Conservation (phyloP, 2,797 vertebrate species). For the Hybognathus amarus region DNA sequence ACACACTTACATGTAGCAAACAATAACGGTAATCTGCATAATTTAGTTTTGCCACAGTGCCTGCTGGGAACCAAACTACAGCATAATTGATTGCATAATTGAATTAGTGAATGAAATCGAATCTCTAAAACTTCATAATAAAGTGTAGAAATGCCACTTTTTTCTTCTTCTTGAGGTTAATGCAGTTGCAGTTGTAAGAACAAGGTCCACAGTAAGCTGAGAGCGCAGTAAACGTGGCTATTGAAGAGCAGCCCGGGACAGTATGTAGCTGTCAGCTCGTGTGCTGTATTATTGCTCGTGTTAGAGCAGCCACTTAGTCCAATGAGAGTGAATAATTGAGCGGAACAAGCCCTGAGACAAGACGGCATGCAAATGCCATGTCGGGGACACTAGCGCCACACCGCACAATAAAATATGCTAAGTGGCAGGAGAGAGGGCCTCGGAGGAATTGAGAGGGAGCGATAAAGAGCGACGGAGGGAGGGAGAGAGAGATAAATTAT, state of each 20-base stretch:
- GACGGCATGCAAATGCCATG: conserved; percentile 76
- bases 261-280: conserved; percentile 71
- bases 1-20: background rate
- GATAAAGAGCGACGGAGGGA: conserved; percentile 44
- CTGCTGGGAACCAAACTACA: background rate
- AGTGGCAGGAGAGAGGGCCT: conserved; percentile 76
- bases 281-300: conserved; percentile 77
- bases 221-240: conserved; percentile 39
- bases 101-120: background rate
- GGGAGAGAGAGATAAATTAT: conserved; percentile 82
- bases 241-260: conserved; percentile 62
- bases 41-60: background rate
- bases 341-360: conserved; percentile 79
- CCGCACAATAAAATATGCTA: conserved; percentile 85
- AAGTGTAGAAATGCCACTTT: background rate
- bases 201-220: background rate
- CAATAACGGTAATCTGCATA: background rate
- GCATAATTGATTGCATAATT: conserved; percentile 1
- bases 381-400: conserved; percentile 75
- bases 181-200: conserved; percentile 1
- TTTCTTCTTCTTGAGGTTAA: background rate
- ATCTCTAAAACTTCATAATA: background rate
- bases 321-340: conserved; percentile 86
- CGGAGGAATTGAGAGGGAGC: conserved; percentile 44
- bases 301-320: conserved; percentile 82